A percentile compares a stretch with the other conserved stretches of the same genome.
phyloP scores from a whole-genome alignment of 2,113 vertebrate species.

The Silurus meridionalis region DNA sequence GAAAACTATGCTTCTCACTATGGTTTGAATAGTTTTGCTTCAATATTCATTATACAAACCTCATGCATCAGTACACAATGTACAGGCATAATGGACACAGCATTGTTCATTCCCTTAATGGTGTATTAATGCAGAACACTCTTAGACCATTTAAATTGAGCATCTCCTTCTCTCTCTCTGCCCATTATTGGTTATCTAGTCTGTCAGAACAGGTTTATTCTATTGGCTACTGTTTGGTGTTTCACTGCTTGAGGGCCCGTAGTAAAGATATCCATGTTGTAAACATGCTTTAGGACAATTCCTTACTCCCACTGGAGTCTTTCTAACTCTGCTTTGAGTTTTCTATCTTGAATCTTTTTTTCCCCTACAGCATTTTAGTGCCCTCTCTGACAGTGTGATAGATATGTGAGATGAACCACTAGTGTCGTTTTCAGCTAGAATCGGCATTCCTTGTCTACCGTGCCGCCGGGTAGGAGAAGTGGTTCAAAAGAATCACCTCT shows the following conservation, averaged over 20 bases:
- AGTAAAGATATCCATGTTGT: slow-evolving; percentile 59
- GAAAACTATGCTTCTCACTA: slow-evolving; percentile 25
- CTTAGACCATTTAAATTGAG: slow-evolving; percentile 24
- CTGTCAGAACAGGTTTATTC: slow-evolving; percentile 57
- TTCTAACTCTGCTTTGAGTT: slow-evolving; percentile 54
- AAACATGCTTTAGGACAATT: slow-evolving; percentile 67
- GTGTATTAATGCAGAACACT: slow-evolving; percentile 17
- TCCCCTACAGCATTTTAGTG: slow-evolving; percentile 55
- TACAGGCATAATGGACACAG: slow-evolving; percentile 33
- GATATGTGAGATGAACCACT: slow-evolving; percentile 51
- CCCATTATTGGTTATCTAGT: slow-evolving; percentile 55
- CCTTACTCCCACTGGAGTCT: slow-evolving; percentile 52
- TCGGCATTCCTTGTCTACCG: slow-evolving; percentile 38
- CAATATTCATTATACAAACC: slow-evolving; percentile 34
- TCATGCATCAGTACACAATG: slow-evolving; percentile 35
- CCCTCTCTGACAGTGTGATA: slow-evolving; percentile 61
- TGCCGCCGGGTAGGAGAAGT: slow-evolving; percentile 17
- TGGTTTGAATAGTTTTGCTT: not conserved
- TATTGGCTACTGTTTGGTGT: slow-evolving; percentile 26
- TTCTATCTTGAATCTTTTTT: slow-evolving; percentile 62
- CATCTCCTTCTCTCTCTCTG: slow-evolving; percentile 27
- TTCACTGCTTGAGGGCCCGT: slow-evolving; percentile 53
- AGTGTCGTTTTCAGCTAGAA: slow-evolving; percentile 35
- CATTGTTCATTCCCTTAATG: slow-evolving; percentile 21
- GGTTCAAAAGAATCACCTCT: slow-evolving; percentile 7